phyloP scores from a whole-genome alignment of 2,797 vertebrate species.

The Lithobates pipiens region DNA sequence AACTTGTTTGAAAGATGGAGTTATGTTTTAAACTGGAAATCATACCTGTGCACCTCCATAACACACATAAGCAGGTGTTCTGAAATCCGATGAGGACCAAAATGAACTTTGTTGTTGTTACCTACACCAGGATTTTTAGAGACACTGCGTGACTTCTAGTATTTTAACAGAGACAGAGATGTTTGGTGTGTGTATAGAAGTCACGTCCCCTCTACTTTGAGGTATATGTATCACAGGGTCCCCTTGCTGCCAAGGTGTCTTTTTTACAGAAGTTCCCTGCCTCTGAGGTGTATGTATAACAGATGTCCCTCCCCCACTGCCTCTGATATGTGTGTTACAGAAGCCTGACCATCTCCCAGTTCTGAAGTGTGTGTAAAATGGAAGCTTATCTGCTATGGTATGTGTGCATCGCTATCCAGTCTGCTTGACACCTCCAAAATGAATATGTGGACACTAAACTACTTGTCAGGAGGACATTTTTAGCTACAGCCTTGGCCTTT shows the following conservation, averaged over 20 bases:
- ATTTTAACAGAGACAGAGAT: conserved; percentile 9
- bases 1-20: neutral
- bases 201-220: conserved; percentile 5
- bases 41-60: neutral
- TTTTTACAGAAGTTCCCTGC: neutral
- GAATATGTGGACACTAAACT: neutral
- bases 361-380: conserved; percentile 14
- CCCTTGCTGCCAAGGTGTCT: conserved; percentile 13
- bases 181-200: conserved; percentile 22
- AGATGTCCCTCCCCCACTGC: neutral
- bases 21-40: neutral
- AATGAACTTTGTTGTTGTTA: neutral
- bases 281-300: conserved; percentile 27
- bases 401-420: neutral
- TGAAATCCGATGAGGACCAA: neutral
- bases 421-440: neutral
- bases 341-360: neutral
- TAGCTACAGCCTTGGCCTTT: neutral
- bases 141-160: neutral
- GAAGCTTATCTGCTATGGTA: neutral
- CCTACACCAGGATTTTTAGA: neutral
- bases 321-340: conserved; percentile 13
- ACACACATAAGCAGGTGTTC: neutral
- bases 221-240: conserved; percentile 30
- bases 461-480: neutral